Base-by-base conservation (phyloP, 2,113 vertebrate species). In the Sturnus vulgaris region DNA sequence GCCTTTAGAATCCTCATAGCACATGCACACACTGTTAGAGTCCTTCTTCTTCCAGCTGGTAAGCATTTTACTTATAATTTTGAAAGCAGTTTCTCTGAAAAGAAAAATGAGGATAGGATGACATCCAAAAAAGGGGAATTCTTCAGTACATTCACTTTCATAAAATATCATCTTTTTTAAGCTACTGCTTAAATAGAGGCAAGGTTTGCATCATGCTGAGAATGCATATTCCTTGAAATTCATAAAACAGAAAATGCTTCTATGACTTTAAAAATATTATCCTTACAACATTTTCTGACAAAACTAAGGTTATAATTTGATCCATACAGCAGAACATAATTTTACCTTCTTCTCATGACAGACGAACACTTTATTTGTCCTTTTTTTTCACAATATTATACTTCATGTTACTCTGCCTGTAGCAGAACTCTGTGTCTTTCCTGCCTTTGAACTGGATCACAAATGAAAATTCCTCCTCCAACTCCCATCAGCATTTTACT, bases 301-400 rank as follows among this genome's bases (percentile, higher is more conserved):
- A 83, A 40, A 21, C 0, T 13, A 77, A 17, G 3, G 37, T 78
- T 76, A 24, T 79, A 42, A 63, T 90, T 93, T 82, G 40, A 79
- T 82, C 15, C 46, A 30, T 72, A 31, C 9, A 49, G 13, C 15
- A 68, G 19, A 79, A 82, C 2, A 11, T 69, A 69, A 69, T 72
- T 73, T 40, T 53, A 23, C 17, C 11, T 47, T 60, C 21, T 61
- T 69, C 44, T 85, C 10, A 24, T 56, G 25, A 28, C 56, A 40
- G 5, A 27, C 0, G 0, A 23, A 17, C 3, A 30, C 9, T 76
- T 60, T 28, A 57, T 64, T 57, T 61, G 16, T 69, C n/a, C 25
- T 25, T 10, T 33, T 53, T 55, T 76, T 59, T 28, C 14, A n/a
- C 20, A 15, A 11, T 46, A 53, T 49, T 64, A 5, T 69, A 14